Evolutionary conservation across 2,113 vertebrate genomes (phyloP), one percentile per base, ranked within the genome.

Genomic region (Tragelaphus buxtoni): DNA sequence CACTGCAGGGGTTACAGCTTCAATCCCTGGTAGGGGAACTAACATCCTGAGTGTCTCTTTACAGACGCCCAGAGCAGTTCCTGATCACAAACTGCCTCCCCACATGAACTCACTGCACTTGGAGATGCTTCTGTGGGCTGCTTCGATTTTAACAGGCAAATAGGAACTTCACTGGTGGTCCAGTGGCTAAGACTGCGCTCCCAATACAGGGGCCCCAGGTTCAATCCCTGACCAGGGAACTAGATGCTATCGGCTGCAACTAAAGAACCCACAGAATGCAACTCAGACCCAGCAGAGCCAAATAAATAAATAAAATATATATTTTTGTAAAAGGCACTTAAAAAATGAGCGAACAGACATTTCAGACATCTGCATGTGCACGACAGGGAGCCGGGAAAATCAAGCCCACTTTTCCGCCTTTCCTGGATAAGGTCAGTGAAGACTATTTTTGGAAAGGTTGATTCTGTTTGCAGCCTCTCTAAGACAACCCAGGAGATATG

Each of bases 401-500:
- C 76, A 85, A 91, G 47, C 32, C 84, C 76, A 63, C 0, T 10
- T 9, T 26, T 47, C 13, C 2, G 28, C 61, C 93, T 76, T 90
- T 72, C 39, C 84, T 87, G 74, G 45, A 26, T 55, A 63, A 87
- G 87, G 94, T 47, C 93, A 88, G 2, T 4, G n/a, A 45, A 81
- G 65, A 72, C 77, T 88, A 84, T 61, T 81, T 81, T 10, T 72
- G 81, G 81, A 88, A 69, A 95, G 74, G 86, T 8, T 83, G 91
- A 47, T 32, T 65, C 47, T 56, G 9, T 2, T 11, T 39, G 65
- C 53, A 76, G 88, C 18, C 18, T 55, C 20, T 90, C 47, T 42
- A 11, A 85, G 94, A 87, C 32, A 61, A 81, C 30, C 80, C 61
- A 74, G 30, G 90, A 92, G 63, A 42, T 61, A 42, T 6, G 56